Percentiles rank a stretch among this genome's conserved stretches.
phyloP scores from a whole-genome alignment of 2,888 invertebrate species.

The Drosophila nigricruria region DNA sequence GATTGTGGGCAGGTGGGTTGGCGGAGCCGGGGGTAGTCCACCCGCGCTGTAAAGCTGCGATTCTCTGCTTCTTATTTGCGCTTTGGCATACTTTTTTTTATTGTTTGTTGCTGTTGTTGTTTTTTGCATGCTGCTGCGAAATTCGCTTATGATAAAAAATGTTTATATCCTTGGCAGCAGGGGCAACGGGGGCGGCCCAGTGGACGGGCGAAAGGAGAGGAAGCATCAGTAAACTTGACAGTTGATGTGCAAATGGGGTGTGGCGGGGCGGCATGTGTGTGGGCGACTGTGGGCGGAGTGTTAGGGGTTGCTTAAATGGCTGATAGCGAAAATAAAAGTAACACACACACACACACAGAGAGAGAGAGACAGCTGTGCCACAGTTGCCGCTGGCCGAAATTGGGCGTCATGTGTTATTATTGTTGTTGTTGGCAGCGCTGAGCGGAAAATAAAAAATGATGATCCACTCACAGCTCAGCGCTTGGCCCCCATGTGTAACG shows the following conservation, averaged over 20 bases:
- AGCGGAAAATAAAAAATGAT: constrained; percentile 85
- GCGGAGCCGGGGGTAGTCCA: not conserved
- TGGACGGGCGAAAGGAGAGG: constrained; percentile 13
- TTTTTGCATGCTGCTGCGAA: constrained; percentile 58
- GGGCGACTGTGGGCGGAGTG: constrained; percentile 15
- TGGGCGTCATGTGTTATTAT: constrained; percentile 51
- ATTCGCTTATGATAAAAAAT: constrained; percentile 81
- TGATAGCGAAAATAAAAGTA: constrained; percentile 78
- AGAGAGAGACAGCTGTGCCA: constrained; percentile 55
- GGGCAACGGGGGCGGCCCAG: constrained; percentile 28
- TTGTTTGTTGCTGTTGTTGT: constrained; percentile 22
- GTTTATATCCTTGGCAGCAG: constrained; percentile 80
- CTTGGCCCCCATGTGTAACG: constrained; percentile 65
- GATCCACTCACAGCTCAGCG: constrained; percentile 71
- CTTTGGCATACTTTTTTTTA: constrained; percentile 40
- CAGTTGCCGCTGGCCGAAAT: constrained; percentile 74
- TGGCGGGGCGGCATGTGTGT: constrained; percentile 21
- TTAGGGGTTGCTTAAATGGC: constrained; percentile 58
- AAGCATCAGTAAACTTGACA: constrained; percentile 81
- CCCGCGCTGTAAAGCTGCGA: constrained; percentile 34
- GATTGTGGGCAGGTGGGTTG: not conserved
- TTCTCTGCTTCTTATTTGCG: constrained; percentile 24
- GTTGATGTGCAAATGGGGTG: constrained; percentile 63
- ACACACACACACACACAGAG: constrained; percentile 48
- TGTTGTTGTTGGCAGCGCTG: constrained; percentile 60